phyloP scores from a whole-genome alignment of 2,888 invertebrate species.

The Opisthograptis luteolata region DNA sequence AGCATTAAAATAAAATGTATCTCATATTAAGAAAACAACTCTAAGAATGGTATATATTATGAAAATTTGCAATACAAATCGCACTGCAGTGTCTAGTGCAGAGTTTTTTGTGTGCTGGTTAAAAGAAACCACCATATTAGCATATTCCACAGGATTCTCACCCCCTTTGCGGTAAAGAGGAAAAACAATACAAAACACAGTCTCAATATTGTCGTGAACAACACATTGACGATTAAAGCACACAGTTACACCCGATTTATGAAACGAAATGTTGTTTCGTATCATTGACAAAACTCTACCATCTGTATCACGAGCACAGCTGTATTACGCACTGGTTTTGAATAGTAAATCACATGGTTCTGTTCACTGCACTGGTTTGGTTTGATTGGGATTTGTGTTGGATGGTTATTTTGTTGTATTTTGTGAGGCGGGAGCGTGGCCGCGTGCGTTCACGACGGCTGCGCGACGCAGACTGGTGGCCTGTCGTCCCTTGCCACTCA shows the following conservation, averaged over 20 bases:
- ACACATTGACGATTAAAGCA: constrained; percentile 74
- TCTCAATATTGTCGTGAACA: constrained; percentile 52
- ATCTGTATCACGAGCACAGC: constrained; percentile 40
- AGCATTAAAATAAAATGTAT: not conserved
- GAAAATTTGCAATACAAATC: constrained; percentile 82
- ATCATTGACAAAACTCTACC: constrained; percentile 65
- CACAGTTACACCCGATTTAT: constrained; percentile 74
- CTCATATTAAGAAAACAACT: constrained; percentile 12
- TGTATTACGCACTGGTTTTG: constrained; percentile 41
- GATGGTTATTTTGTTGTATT: constrained; percentile 71
- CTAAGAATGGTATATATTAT: constrained; percentile 47
- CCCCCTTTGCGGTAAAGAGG: constrained; percentile 55
- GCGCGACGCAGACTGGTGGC: constrained; percentile 68
- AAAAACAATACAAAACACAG: constrained; percentile 46
- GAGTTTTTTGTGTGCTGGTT: constrained; percentile 80
- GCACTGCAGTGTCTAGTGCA: constrained; percentile 83
- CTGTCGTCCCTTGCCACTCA: constrained; percentile 48
- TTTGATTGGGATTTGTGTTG: constrained; percentile 50
- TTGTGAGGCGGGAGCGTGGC: constrained; percentile 38
- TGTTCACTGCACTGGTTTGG: constrained; percentile 52
- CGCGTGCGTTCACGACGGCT: constrained; percentile 53
- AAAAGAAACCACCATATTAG: constrained; percentile 79
- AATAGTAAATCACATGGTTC: constrained; percentile 40
- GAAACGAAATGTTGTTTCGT: constrained; percentile 76
- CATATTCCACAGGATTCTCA: constrained; percentile 74